These are phyloP conservation scores for Amazona ochrocephala DNA, from an alignment of 2,797 vertebrate species.

Conservation along the genomic window DNA sequence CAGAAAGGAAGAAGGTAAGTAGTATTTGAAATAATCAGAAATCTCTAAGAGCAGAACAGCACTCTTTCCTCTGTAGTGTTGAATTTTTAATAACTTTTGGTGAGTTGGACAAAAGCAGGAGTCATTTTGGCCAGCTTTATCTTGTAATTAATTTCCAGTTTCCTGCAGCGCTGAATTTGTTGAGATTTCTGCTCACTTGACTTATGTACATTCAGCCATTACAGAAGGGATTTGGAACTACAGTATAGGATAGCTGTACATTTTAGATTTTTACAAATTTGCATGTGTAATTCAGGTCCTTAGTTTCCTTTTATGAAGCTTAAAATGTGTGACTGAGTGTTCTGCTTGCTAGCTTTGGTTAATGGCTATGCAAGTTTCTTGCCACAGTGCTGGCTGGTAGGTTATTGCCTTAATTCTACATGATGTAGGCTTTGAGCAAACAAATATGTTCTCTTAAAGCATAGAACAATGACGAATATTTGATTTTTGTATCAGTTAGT, in stretches of 20 bases:
- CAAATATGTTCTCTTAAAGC: neutral
- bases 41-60: neutral
- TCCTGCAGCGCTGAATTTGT: neutral
- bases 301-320: neutral
- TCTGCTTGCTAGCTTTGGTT: neutral
- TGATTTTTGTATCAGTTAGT: neutral
- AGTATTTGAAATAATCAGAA: conserved; percentile 7
- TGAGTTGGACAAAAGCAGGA: neutral
- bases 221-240: neutral
- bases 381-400: neutral
- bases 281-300: neutral
- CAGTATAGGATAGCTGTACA: neutral
- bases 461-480: neutral
- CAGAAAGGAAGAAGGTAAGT: conserved; percentile 91
- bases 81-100: neutral
- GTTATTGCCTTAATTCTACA: neutral
- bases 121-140: neutral
- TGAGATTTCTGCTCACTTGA: neutral
- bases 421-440: neutral
- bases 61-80: neutral
- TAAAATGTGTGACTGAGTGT: neutral
- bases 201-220: neutral
- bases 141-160: neutral
- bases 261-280: neutral
- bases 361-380: neutral